Conservation (phyloP, 2,888 invertebrate genomes). For the Pseudeuparius sepicola region DNA sequence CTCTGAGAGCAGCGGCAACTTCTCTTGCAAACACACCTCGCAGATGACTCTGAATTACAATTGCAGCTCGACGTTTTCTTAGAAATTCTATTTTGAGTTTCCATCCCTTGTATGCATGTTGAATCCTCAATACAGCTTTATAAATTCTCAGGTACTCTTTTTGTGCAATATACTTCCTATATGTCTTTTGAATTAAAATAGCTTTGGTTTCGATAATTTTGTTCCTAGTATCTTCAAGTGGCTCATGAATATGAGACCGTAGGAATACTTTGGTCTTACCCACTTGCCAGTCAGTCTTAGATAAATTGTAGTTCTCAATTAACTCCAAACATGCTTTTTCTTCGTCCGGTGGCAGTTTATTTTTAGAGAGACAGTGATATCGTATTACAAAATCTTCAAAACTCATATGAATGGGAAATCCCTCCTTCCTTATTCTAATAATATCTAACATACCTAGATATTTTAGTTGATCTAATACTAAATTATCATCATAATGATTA, state of each 20-base stretch:
- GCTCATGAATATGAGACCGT: slow-evolving; percentile 70
- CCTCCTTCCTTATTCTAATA: slow-evolving; percentile 81
- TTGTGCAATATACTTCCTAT: slow-evolving; percentile 54
- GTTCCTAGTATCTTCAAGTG: slow-evolving; percentile 70
- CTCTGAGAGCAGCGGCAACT: slow-evolving; percentile 74
- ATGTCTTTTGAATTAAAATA: slow-evolving; percentile 63
- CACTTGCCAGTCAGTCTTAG: slow-evolving; percentile 76
- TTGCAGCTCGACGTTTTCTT: slow-evolving; percentile 68
- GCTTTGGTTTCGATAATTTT: slow-evolving; percentile 60
- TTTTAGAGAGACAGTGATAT: slow-evolving; percentile 60
- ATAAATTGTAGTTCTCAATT: slow-evolving; percentile 55
- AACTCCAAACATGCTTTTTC: slow-evolving; percentile 41
- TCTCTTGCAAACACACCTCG: slow-evolving; percentile 86
- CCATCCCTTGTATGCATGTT: slow-evolving; percentile 81
- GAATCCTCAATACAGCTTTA: slow-evolving; percentile 62
- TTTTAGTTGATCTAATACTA: slow-evolving; percentile 78
- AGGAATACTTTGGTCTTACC: slow-evolving; percentile 82
- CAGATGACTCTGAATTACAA: slow-evolving; percentile 77
- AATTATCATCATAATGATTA: slow-evolving; percentile 65
- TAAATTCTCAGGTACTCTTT: slow-evolving; percentile 58
- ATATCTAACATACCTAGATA: slow-evolving; percentile 92
- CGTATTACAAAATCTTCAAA: slow-evolving; percentile 65
- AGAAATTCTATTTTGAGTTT: slow-evolving; percentile 72
- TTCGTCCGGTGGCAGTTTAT: slow-evolving; percentile 41
- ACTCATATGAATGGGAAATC: slow-evolving; percentile 77